These are phyloP conservation scores for Enteromius viviparus DNA, from an alignment of 2,797 vertebrate genomes.

Conservation along the genomic window DNA sequence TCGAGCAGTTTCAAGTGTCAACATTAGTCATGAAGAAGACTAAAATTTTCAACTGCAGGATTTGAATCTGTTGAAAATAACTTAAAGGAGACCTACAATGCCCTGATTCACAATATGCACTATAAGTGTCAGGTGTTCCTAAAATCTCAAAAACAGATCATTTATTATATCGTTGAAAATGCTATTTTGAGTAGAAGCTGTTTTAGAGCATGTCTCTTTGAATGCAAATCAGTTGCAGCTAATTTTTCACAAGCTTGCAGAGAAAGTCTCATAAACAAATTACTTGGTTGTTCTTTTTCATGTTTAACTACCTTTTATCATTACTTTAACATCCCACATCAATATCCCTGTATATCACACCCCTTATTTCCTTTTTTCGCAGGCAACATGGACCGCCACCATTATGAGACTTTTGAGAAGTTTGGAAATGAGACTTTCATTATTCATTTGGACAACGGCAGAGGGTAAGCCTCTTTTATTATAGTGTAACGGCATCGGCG, in stretches of 20 bases:
- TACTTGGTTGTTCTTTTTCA: no score
- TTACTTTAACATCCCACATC: neutral
- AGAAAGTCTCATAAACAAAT: no score
- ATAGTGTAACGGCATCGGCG: neutral
- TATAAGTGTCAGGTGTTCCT: no score
- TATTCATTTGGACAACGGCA: constrained; percentile 96
- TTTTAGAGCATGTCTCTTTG: no score
- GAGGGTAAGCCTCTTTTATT: constrained; percentile 82
- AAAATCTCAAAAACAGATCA: no score
- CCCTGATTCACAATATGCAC: no score
- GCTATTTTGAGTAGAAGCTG: no score
- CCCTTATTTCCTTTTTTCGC: constrained; percentile 5
- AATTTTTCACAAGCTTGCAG: no score
- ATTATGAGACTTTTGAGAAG: constrained; percentile 99
- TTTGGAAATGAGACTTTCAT: constrained; percentile 97
- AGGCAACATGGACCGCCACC: constrained; percentile 99
- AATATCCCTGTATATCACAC: neutral
- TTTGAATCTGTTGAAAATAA: neutral
- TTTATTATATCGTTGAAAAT: no score
- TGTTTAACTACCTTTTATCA: neutral
- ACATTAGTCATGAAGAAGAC: neutral
- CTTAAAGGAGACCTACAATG: no score
- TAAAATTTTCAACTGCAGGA: neutral
- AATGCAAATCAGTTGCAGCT: no score
- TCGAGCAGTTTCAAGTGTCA: neutral